These are phyloP conservation scores for Acrobasis consociella DNA, from an alignment of 2,888 invertebrate genomes.

Conservation along the genomic window DNA sequence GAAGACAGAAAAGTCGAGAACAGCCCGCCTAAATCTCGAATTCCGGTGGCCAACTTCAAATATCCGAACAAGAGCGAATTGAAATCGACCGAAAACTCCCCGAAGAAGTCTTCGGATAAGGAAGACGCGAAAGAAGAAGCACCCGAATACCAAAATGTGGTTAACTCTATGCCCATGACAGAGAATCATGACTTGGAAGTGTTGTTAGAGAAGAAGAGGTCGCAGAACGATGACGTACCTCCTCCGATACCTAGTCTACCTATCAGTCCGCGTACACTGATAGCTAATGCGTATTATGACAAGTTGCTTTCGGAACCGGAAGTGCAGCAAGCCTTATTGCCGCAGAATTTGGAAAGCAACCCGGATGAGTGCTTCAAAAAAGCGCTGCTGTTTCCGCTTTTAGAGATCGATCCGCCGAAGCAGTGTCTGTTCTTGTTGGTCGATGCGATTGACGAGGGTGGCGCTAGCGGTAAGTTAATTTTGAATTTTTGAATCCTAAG, in stretches of 20 bases:
- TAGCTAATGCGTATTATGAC: slow-evolving; percentile 91
- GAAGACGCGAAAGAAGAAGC: slow-evolving; percentile 48
- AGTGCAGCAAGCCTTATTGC: slow-evolving; percentile 90
- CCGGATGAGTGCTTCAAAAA: slow-evolving; percentile 96
- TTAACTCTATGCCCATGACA: slow-evolving; percentile 41
- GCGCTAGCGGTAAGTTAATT: slow-evolving; percentile 44
- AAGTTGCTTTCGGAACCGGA: slow-evolving; percentile 89
- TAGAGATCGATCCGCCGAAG: slow-evolving; percentile 93
- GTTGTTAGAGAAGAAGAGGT: slow-evolving; percentile 49
- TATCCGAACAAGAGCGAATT: slow-evolving; percentile 73
- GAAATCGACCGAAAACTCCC: slow-evolving; percentile 64
- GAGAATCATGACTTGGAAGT: slow-evolving; percentile 41
- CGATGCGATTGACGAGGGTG: slow-evolving; percentile 94
- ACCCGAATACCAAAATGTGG: slow-evolving; percentile 71
- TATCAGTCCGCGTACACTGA: slow-evolving; percentile 67
- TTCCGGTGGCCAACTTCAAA: slow-evolving; percentile 74
- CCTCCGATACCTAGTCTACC: slow-evolving; percentile 79
- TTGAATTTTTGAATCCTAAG: too few relatives aligned
- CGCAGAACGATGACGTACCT: slow-evolving; percentile 58
- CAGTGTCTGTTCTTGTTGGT: slow-evolving; percentile 92
- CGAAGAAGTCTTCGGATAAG: slow-evolving; percentile 45
- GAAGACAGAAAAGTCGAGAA: slow-evolving; percentile 46
- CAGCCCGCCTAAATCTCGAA: slow-evolving; percentile 65
- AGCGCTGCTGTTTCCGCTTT: slow-evolving; percentile 92
- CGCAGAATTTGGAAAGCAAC: slow-evolving; percentile 91